A percentile compares a stretch with the other conserved stretches of the same genome.
phyloP scores from a whole-genome alignment of 2,797 vertebrate genomes.

The Rousettus madagascariensis region DNA sequence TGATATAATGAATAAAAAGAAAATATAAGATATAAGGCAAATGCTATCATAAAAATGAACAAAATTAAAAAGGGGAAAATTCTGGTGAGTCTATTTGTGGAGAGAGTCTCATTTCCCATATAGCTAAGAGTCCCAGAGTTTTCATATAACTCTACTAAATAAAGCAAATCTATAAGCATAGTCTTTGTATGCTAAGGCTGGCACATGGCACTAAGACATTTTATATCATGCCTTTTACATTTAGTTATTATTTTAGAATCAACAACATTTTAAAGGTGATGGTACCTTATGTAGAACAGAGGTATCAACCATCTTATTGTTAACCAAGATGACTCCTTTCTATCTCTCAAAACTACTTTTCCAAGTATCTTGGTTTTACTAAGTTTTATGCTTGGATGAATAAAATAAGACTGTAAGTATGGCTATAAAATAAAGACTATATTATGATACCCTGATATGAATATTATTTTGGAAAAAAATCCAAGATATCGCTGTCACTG shows the following conservation, averaged over 20 bases:
- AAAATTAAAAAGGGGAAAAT: background rate
- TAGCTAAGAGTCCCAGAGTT: background rate
- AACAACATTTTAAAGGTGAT: background rate
- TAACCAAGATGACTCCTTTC: background rate
- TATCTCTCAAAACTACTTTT: background rate
- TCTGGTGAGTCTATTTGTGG: conserved; percentile 14
- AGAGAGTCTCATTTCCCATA: background rate
- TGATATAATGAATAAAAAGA: background rate
- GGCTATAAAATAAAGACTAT: conserved; percentile 26
- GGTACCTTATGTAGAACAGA: background rate
- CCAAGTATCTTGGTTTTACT: conserved; percentile 19
- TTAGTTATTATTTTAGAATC: conserved; percentile 5
- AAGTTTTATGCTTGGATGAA: background rate
- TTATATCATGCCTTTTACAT: background rate
- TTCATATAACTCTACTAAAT: background rate
- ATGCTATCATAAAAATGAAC: background rate
- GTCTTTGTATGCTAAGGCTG: background rate
- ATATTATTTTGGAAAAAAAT: conserved; percentile 44
- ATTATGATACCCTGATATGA: background rate
- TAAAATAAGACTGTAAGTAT: background rate
- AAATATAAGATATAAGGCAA: background rate
- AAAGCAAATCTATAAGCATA: background rate
- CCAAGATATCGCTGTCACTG: background rate
- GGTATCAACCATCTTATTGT: background rate
- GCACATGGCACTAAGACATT: background rate